Evolutionary conservation across 2,113 vertebrate genomes (phyloP).

Genomic region (Brevimyrus niger): DNA sequence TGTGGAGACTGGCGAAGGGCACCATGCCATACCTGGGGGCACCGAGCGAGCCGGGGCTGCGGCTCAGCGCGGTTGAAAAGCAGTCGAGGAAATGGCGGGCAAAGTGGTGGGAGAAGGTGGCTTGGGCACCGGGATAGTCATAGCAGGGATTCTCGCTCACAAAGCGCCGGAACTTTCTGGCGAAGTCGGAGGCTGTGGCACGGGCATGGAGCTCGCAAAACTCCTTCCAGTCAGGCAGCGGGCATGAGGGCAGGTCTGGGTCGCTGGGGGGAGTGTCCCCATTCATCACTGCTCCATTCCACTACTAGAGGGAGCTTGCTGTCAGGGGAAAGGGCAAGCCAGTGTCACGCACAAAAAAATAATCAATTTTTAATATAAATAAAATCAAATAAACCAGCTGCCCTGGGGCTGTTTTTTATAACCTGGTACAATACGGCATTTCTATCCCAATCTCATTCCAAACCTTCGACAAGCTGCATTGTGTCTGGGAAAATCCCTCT

Average conservation of each 20-base stretch:
- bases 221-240: constrained; percentile 89
- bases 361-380: background rate
- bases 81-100: constrained; percentile 82
- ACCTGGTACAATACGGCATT: background rate
- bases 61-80: constrained; percentile 76
- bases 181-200: constrained; percentile 83
- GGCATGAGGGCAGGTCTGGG: constrained; percentile 76
- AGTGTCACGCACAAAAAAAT: background rate
- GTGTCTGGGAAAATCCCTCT: background rate
- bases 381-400: background rate
- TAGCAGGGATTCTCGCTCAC: constrained; percentile 87
- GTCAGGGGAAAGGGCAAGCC: background rate
- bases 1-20: constrained; percentile 78
- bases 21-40: constrained; percentile 71
- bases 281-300: constrained; percentile 96
- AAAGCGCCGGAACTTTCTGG: constrained; percentile 90
- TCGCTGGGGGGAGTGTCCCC: constrained; percentile 75
- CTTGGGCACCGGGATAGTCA: constrained; percentile 78
- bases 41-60: constrained; percentile 61
- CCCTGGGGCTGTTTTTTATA: background rate
- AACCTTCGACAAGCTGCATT: background rate
- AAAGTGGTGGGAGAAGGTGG: constrained; percentile 87
- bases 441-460: background rate
- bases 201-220: constrained; percentile 95
- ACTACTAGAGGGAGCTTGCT: constrained; percentile 52